phyloP scores from a whole-genome alignment of 1,140 invertebrate species.

The Leptonema lineaticorne region DNA sequence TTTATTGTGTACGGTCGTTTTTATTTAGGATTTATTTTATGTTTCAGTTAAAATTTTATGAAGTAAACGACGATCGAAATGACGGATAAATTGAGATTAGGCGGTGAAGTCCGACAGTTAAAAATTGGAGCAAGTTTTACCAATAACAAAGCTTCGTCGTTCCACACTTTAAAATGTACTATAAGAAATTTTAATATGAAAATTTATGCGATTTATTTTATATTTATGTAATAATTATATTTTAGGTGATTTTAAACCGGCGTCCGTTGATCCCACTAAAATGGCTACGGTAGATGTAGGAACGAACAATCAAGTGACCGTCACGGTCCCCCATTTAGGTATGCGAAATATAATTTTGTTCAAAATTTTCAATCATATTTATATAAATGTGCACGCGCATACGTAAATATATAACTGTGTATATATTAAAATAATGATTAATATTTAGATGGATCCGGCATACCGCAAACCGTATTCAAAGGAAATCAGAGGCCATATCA shows the following conservation, averaged over 20 bases:
- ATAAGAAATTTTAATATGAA: background rate
- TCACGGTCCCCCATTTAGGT: constrained; percentile 89
- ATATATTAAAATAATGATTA: too few species aligned
- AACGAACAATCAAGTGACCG: constrained; percentile 83
- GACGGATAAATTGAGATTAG: constrained; percentile 74
- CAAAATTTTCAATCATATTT: background rate
- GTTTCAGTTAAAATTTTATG: constrained; percentile 5
- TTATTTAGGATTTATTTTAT: background rate
- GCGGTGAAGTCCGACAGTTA: constrained; percentile 73
- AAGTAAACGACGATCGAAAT: constrained; percentile 49
- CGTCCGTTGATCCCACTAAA: constrained; percentile 89
- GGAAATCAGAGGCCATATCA: constrained; percentile 86
- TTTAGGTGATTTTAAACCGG: constrained; percentile 95
- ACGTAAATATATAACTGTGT: too few species aligned
- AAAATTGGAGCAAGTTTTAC: constrained; percentile 82
- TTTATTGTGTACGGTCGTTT: background rate
- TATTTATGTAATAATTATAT: constrained; percentile 1
- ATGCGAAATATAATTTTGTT: constrained; percentile 37
- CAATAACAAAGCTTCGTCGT: constrained; percentile 68
- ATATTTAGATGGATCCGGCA: constrained; percentile 78
- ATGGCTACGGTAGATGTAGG: constrained; percentile 87
- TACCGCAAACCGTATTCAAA: constrained; percentile 89
- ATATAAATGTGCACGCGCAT: constrained; percentile 33
- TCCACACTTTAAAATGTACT: constrained; percentile 85
- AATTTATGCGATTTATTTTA: background rate